A percentile compares a stretch with the other conserved stretches of the same genome.
Evolutionary conservation across 1,140 invertebrate species (phyloP).

Genomic region (Cecropterus lyciades): DNA sequence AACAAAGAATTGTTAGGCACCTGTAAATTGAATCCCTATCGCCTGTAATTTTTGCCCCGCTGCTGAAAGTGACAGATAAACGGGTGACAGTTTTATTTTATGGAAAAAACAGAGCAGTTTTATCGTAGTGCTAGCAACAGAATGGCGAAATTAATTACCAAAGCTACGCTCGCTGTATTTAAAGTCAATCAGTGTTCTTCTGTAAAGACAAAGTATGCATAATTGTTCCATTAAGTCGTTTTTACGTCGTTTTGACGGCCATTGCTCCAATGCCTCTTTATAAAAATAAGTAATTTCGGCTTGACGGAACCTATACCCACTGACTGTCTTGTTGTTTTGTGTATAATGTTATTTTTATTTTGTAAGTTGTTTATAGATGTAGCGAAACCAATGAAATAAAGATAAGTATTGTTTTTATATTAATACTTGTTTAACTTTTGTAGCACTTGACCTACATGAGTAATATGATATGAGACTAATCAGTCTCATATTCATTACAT

Average conservation of each 20-base stretch:
- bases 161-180: slow-evolving; percentile 1
- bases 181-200: not conserved
- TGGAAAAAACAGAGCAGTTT: slow-evolving; percentile 8
- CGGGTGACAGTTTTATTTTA: slow-evolving; percentile 15
- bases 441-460: too few species aligned
- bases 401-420: slow-evolving; percentile 48
- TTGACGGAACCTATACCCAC: slow-evolving; percentile 43
- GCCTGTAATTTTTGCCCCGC: slow-evolving; percentile 1
- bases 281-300: slow-evolving; percentile 12
- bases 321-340: slow-evolving; percentile 66
- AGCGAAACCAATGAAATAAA: slow-evolving; percentile 74
- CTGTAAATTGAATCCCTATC: slow-evolving; percentile 4
- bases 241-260: too few species aligned
- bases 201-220: too few species aligned
- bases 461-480: too few species aligned
- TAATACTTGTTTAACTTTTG: too few species aligned
- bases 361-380: slow-evolving; percentile 52
- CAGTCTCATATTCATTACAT: too few species aligned
- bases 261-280: not conserved
- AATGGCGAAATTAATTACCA: slow-evolving; percentile 7
- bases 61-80: not conserved
- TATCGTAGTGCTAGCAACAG: not conserved
- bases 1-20: slow-evolving; percentile 12
- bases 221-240: not conserved
- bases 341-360: slow-evolving; percentile 50